Percentiles rank a stretch among this genome's conserved stretches.
These are phyloP conservation scores for Platyrinchus mystaceus DNA, from an alignment of 2,797 vertebrate genomes.

Conservation along the genomic window DNA sequence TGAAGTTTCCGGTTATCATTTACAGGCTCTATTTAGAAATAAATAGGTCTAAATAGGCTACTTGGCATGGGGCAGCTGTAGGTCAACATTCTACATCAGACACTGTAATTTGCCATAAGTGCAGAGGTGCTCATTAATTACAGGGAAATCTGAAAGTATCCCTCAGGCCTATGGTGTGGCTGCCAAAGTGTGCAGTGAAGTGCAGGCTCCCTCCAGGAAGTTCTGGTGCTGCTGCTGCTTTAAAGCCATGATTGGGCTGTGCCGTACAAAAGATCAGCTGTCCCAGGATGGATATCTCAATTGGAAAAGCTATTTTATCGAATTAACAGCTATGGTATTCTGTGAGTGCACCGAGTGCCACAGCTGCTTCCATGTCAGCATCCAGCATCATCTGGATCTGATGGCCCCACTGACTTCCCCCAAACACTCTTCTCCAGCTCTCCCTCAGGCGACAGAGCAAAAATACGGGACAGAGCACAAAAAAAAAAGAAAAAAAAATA, in stretches of 20 bases:
- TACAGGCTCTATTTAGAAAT: constrained; percentile 74
- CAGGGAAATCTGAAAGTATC: constrained; percentile 63
- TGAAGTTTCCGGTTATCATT: constrained; percentile 74
- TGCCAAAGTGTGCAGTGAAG: constrained; percentile 60
- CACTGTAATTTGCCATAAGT: constrained; percentile 61
- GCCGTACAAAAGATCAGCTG: constrained; percentile 52
- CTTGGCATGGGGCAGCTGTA: constrained; percentile 56
- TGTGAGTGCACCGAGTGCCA: constrained; percentile 46
- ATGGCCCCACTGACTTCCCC: constrained; percentile 62
- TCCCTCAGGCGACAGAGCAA: constrained; percentile 40
- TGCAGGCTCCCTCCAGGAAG: constrained; percentile 51
- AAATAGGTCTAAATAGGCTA: constrained; percentile 73
- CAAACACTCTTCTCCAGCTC: constrained; percentile 18
- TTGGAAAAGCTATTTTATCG: constrained; percentile 59
- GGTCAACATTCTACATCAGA: constrained; percentile 67
- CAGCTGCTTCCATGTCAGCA: constrained; percentile 58
- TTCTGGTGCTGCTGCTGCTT: constrained; percentile 46
- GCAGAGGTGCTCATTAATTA: constrained; percentile 68
- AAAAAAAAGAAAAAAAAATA: neutral
- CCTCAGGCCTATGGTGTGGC: constrained; percentile 48
- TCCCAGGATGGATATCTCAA: constrained; percentile 60
- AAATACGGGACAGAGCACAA: constrained; percentile 34
- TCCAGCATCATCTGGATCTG: constrained; percentile 61
- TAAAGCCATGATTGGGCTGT: constrained; percentile 35
- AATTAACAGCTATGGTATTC: constrained; percentile 61